Evolutionary conservation across 2,797 vertebrate genomes (phyloP).

Genomic region (Cuniculus paca): DNA sequence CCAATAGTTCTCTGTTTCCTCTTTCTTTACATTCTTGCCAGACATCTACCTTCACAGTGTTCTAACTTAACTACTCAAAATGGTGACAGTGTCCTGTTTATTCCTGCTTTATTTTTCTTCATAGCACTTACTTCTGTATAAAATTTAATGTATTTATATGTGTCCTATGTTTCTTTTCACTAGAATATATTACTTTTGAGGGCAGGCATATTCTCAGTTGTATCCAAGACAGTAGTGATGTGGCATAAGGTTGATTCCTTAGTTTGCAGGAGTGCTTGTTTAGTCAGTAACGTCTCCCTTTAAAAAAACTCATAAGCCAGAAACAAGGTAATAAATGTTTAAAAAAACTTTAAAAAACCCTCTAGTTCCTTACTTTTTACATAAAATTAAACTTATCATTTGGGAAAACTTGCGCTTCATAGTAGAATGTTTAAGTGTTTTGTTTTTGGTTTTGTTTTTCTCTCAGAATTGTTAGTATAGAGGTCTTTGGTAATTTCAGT

Average conservation of each 20-base stretch:
- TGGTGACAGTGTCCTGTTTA: neutral
- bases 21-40: neutral
- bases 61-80: neutral
- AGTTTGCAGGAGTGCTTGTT: slow-evolving; percentile 40
- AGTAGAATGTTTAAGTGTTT: neutral
- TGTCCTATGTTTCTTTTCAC: neutral
- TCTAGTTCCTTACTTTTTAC: neutral
- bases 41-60: neutral
- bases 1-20: neutral
- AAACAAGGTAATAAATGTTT: neutral
- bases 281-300: slow-evolving; percentile 31
- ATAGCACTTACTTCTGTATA: neutral
- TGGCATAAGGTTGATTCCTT: neutral
- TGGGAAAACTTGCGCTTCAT: neutral
- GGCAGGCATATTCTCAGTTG: neutral
- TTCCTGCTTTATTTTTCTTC: neutral
- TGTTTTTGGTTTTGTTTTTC: neutral
- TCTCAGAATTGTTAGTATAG: neutral
- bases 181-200: slow-evolving; percentile 32
- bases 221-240: neutral
- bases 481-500: slow-evolving; percentile 17
- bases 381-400: slow-evolving; percentile 12
- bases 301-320: slow-evolving; percentile 1
- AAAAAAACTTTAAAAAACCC: neutral
- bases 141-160: slow-evolving; percentile 7